Conservation (phyloP, 2,113 vertebrate species). For the Capreolus pygargus region DNA sequence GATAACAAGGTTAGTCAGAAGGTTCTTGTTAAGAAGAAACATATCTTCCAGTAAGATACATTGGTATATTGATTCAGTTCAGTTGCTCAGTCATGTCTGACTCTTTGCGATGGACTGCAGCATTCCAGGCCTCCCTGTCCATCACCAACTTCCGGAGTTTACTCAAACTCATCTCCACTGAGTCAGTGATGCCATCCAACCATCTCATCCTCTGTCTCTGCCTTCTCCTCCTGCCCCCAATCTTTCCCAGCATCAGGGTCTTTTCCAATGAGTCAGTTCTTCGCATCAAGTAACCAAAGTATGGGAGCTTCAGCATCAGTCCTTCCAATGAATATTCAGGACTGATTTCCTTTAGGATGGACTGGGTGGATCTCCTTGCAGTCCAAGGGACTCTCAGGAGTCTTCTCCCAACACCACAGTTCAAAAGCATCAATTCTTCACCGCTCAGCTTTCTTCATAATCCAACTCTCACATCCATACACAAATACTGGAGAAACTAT, state of each 20-base stretch:
- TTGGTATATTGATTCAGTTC: background rate
- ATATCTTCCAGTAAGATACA: background rate
- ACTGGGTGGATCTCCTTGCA: background rate
- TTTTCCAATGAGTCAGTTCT: background rate
- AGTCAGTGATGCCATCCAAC: background rate
- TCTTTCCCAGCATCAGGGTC: background rate
- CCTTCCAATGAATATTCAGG: background rate
- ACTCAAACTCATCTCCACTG: background rate
- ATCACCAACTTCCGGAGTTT: background rate
- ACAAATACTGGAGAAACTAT: background rate
- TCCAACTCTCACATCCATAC: background rate
- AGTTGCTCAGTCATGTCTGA: fast-evolving
- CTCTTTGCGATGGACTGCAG: background rate
- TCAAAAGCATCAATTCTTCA: background rate
- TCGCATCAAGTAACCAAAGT: background rate
- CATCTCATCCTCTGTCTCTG: background rate
- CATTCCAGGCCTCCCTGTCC: background rate
- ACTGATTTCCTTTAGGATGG: background rate
- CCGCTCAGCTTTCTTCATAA: fast-evolving
- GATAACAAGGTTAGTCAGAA: background rate
- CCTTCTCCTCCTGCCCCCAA: background rate
- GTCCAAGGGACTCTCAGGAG: background rate
- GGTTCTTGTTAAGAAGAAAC: background rate
- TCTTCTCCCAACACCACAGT: background rate
- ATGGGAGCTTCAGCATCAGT: background rate